Evolutionary conservation across 2,113 vertebrate species (phyloP), one percentile per base, ranked within the genome.

Genomic region (Tichodroma muraria): DNA sequence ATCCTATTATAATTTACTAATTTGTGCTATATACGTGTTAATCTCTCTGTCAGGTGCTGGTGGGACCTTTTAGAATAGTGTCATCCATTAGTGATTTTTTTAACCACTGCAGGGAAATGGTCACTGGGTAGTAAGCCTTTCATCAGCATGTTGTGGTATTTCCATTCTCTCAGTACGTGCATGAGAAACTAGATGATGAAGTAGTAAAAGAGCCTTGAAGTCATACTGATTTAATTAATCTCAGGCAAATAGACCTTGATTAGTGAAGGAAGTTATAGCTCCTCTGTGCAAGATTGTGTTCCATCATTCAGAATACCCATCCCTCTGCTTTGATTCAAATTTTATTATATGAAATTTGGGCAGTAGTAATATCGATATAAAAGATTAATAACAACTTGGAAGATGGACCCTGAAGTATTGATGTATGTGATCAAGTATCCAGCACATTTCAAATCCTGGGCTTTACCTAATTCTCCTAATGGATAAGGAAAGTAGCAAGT

Each of bases 311-410:
- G 50, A 80, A 66, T 85, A 86, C 60, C 35, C 37, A 78, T 17
- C 9, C 35, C 35, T 80, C 11, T 88, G 44, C 61, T 93, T 91
- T 94, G 70, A 89, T 93, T 95, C 57, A 80, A 84, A 89, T 87
- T 89, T 95, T n/a, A 91, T 91, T 82, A 81, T 66, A 63, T 71
- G 84, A 88, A 89, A 71, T 78, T 68, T 60, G 16, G 69, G 53
- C 11, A 22, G 35, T 59, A 76, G 42, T 70, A 91, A 65, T 88
- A 63, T 57, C 6, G 1, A 72, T 66, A 47, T 83, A 63, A 73
- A 94, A 85, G 31, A 54, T 89, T 91, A 80, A 80, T 70, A 85
- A 19, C 3, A 20, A 42, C 75, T 85, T 89, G 71, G 72, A 91
- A 77, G 54, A 59, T 49, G 44, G 54, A 66, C 80, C 30, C 59